A percentile compares a stretch with the other conserved stretches of the same genome.
Conservation (phyloP, 2,113 vertebrate species). For the Hoplias malabaricus region DNA sequence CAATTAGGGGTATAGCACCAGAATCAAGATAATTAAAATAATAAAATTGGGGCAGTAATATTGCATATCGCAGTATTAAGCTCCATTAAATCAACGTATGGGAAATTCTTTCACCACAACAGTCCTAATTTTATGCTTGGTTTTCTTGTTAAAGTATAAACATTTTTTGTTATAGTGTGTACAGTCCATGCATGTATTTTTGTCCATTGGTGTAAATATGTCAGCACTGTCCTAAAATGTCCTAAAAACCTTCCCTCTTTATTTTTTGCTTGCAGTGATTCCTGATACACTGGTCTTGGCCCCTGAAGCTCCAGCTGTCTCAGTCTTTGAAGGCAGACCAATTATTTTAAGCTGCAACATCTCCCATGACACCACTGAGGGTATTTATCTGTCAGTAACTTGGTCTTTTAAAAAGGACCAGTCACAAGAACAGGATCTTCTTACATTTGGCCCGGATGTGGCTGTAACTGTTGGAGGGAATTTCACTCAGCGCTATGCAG, state of each 20-base stretch:
- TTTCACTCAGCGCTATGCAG: constrained; percentile 76
- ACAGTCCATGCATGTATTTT: not conserved
- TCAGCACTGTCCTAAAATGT: not conserved
- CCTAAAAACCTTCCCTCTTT: constrained; percentile 1
- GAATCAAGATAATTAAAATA: no score
- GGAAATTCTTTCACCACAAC: not conserved
- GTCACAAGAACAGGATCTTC: constrained; percentile 66
- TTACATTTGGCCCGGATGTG: constrained; percentile 81
- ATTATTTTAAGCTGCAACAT: constrained; percentile 83
- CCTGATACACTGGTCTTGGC: constrained; percentile 79
- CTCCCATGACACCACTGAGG: constrained; percentile 64
- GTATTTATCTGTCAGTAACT: constrained; percentile 85
- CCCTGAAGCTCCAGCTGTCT: constrained; percentile 56
- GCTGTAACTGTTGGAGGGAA: constrained; percentile 67
- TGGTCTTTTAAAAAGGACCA: constrained; percentile 78
- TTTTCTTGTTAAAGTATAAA: not conserved
- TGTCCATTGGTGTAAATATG: constrained; percentile 6
- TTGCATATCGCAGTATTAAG: no score
- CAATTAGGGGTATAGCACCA: no score
- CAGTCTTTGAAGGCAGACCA: constrained; percentile 79
- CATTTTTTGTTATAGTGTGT: not conserved
- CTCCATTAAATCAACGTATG: no score
- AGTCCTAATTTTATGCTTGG: no score
- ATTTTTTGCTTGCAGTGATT: constrained; percentile 73
- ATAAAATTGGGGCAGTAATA: no score